Evolutionary conservation across 2,888 invertebrate genomes (phyloP), one percentile per base, ranked within the genome.

Genomic region (Protophormia terraenovae): DNA sequence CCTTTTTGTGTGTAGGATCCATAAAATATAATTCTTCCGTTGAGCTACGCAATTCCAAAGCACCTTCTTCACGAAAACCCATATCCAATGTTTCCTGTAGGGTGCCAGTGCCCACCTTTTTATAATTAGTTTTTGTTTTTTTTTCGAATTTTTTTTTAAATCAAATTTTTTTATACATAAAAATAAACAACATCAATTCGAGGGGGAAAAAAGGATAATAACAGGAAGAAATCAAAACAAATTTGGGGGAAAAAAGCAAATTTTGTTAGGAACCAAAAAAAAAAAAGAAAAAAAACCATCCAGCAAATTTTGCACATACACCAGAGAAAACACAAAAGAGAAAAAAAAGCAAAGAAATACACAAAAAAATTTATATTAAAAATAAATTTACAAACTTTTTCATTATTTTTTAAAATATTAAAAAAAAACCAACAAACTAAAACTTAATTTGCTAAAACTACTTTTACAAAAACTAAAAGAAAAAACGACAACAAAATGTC

Each of bases 11-110:
- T 90, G 93, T 88, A 47, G 94, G 94, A 92, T 97, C 97, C 89
- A 97, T 95, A 90, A 97, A 96, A 88, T 96, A 97, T 86, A 97
- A 94, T 93, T 97, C 97, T 92, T 97, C 97, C 14, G 97, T 97
- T 86, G 97, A 97, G 78, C 96, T 97, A 88, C 97, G 95, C 88
- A 97, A 92, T 90, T 97, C 97, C 81, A 96, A 94, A n/a, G 96
- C 95, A 89, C 97, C 97, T 92, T 97, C 97, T 90, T 96, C 95
- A 76, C 94, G 94, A 91, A 95, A 95, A 83, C 94, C 95, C 86
- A 94, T 93, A 73, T 92, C 93, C 88, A 93, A 92, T 87, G 92
- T 90, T 91, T 93, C 93, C 92, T 93, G 93, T 90, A 92, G 91
- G 90, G 92, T 93, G 89, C 94, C 94, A 90, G 93, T 93, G 89